Conservation (phyloP, 2,888 invertebrate genomes). For the Synergus gifuensis region DNA sequence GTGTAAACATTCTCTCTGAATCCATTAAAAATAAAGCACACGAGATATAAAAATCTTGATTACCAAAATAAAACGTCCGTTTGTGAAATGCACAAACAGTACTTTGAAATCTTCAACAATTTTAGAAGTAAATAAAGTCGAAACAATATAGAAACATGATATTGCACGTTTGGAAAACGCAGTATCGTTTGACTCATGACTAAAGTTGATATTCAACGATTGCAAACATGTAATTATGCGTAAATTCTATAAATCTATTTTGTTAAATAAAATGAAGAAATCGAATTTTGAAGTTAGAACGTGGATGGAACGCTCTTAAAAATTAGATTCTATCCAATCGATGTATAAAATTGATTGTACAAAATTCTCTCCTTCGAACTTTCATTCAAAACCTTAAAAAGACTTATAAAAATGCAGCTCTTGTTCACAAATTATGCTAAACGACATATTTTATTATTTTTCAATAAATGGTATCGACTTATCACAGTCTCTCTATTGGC, state of each 20-base stretch:
- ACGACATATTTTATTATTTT: not conserved
- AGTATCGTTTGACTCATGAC: too few relatives aligned
- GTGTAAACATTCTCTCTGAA: not conserved
- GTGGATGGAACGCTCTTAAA: not conserved
- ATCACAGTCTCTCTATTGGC: conserved; percentile 2
- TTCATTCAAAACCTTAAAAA: too few relatives aligned
- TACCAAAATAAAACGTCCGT: not conserved
- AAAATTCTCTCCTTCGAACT: too few relatives aligned
- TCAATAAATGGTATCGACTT: not conserved
- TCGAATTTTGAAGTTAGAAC: too few relatives aligned
- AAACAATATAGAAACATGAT: not conserved
- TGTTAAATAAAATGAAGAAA: too few relatives aligned
- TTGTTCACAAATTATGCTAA: conserved; percentile 3
- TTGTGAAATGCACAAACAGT: not conserved
- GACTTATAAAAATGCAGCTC: not conserved
- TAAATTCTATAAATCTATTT: not conserved
- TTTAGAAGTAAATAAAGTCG: not conserved
- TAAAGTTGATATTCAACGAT: too few relatives aligned
- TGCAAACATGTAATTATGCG: too few relatives aligned
- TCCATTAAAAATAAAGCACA: not conserved
- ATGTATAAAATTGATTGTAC: not conserved
- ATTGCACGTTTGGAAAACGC: not conserved
- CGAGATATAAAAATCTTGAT: not conserved
- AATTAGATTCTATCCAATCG: not conserved
- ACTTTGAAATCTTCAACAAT: not conserved